phyloP scores from a whole-genome alignment of 2,888 invertebrate species.

The Acronicta aceris region DNA sequence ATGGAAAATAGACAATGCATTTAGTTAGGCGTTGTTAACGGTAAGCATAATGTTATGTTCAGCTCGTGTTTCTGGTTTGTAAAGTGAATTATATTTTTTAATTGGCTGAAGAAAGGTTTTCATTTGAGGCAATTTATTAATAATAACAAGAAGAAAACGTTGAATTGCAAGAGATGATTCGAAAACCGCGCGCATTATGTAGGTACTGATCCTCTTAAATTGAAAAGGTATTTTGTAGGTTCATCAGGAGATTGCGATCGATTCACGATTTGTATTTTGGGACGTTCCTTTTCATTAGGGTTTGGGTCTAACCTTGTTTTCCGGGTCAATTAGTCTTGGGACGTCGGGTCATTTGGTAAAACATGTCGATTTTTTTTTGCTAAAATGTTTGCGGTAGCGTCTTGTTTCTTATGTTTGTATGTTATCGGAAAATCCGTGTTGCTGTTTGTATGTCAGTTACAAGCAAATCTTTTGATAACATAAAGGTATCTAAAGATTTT shows the following conservation, averaged over 20 bases:
- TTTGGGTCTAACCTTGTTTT: constrained; percentile 29
- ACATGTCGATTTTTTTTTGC: constrained; percentile 15
- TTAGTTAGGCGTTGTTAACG: constrained; percentile 53
- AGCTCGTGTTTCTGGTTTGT: constrained; percentile 5
- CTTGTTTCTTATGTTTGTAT: constrained; percentile 3
- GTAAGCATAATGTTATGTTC: constrained; percentile 32
- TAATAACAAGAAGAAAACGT: not conserved
- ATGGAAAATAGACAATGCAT: constrained; percentile 65
- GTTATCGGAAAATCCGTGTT: not conserved
- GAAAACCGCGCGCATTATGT: too few relatives aligned
- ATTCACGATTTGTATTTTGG: constrained; percentile 4
- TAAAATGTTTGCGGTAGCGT: not conserved
- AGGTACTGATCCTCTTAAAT: constrained; percentile 6
- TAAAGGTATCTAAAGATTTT: not conserved
- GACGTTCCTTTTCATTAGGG: constrained; percentile 22
- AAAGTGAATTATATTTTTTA: constrained; percentile 29
- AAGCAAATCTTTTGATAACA: not conserved
- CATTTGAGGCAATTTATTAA: not conserved
- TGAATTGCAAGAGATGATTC: too few relatives aligned
- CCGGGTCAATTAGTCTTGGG: constrained; percentile 35
- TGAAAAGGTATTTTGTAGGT: constrained; percentile 24
- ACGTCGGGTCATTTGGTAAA: constrained; percentile 23
- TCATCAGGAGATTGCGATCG: constrained; percentile 2
- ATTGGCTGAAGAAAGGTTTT: constrained; percentile 10
- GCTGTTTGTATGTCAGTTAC: not conserved